Percentiles rank a stretch among this genome's conserved stretches.
phyloP scores from a whole-genome alignment of 2,797 vertebrate genomes.

The Mallotus villosus region DNA sequence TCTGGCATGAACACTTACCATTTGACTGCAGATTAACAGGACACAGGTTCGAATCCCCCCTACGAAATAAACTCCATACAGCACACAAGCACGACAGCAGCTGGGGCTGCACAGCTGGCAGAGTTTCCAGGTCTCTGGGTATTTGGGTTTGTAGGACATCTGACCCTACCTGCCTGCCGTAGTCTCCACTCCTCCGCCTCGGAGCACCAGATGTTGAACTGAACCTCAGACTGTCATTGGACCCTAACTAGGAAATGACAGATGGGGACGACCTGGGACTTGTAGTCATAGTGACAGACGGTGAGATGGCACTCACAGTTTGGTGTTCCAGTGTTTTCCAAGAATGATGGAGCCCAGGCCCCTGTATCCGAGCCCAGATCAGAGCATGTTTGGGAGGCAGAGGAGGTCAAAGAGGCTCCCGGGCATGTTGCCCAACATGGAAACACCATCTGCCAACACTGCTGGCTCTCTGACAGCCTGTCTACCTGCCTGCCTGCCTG shows the following conservation, averaged over 20 bases:
- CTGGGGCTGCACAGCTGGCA: constrained; percentile 5
- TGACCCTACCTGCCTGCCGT: not conserved
- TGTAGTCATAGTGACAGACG: constrained; percentile 1
- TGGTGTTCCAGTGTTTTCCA: not conserved
- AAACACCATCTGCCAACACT: constrained; percentile 47
- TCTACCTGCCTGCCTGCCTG: not conserved
- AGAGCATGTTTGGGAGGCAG: constrained; percentile 15
- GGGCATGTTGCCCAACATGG: constrained; percentile 40
- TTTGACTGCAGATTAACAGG: no score
- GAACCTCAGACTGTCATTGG: not conserved
- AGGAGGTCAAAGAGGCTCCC: constrained; percentile 25
- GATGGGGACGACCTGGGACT: constrained; percentile 23
- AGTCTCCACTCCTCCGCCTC: not conserved
- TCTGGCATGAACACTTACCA: no score
- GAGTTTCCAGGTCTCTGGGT: constrained; percentile 2
- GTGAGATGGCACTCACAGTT: not conserved
- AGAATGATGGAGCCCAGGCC: not conserved
- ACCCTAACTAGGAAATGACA: not conserved
- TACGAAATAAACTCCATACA: no score
- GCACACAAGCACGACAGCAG: not conserved
- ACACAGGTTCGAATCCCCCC: no score
- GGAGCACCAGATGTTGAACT: not conserved
- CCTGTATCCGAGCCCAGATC: constrained; percentile 13
- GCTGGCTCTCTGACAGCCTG: constrained; percentile 33
- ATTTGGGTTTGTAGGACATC: constrained; percentile 2